Conservation (phyloP, 2,888 invertebrate species). For the Brenthis hecate region DNA sequence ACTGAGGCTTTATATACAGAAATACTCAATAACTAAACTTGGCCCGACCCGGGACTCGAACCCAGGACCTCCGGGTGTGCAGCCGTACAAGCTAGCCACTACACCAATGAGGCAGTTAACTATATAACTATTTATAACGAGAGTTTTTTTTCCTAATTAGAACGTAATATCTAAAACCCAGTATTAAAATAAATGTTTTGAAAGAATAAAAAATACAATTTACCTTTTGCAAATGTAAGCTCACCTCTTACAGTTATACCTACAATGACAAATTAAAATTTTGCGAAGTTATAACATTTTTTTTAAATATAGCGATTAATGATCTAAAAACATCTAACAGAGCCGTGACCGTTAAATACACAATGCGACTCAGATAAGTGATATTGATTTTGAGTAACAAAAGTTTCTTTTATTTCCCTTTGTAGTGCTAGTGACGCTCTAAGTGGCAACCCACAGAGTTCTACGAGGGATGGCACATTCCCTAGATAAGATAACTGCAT, state of each 20-base stretch:
- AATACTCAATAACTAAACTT: too few species aligned
- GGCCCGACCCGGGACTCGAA: too few species aligned
- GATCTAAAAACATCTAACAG: slow-evolving; percentile 18
- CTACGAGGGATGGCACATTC: slow-evolving; percentile 73
- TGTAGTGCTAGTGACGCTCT: slow-evolving; percentile 65
- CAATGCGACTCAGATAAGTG: slow-evolving; percentile 59
- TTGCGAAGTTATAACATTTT: slow-evolving; percentile 11
- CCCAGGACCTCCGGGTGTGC: too few species aligned
- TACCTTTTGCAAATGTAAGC: neutral
- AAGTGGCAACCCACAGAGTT: slow-evolving; percentile 68
- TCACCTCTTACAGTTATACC: neutral
- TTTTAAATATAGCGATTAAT: slow-evolving; percentile 21
- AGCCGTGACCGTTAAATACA: slow-evolving; percentile 38
- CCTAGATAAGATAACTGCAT: slow-evolving; percentile 75
- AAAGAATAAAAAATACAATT: too few species aligned
- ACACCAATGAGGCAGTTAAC: too few species aligned
- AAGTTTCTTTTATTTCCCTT: slow-evolving; percentile 50
- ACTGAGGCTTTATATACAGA: too few species aligned
- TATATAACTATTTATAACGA: too few species aligned
- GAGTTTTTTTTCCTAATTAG: too few species aligned
- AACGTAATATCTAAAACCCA: too few species aligned
- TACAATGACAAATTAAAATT: slow-evolving; percentile 11
- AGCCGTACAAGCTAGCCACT: too few species aligned
- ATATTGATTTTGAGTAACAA: slow-evolving; percentile 70
- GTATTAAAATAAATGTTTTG: too few species aligned